Percentiles rank a stretch among this genome's conserved stretches.
Conservation (phyloP, 2,797 vertebrate genomes). For the Setipinna tenuifilis region DNA sequence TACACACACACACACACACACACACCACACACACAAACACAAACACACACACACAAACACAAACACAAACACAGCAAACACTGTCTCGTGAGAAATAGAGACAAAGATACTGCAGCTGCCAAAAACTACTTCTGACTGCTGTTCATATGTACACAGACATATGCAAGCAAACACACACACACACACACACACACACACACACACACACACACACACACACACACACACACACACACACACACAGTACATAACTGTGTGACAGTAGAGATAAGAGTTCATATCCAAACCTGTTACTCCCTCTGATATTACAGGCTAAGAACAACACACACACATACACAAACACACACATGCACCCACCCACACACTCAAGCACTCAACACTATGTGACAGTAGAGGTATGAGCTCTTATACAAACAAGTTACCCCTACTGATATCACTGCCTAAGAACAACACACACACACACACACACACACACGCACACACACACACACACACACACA, state of each 20-base stretch:
- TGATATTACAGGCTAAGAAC: not conserved
- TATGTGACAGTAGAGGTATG: too few relatives aligned
- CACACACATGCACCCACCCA: too few relatives aligned
- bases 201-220: constrained; percentile 2
- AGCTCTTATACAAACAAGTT: too few relatives aligned
- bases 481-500: too few relatives aligned
- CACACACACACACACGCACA: too few relatives aligned
- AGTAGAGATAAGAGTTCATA: not conserved
- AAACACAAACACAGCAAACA: not conserved
- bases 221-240: not conserved
- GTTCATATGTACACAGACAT: not conserved
- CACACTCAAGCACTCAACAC: too few relatives aligned
- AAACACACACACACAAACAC: not conserved
- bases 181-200: constrained; percentile 6
- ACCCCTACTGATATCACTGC: too few relatives aligned
- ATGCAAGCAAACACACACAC: not conserved
- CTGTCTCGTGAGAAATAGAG: not conserved
- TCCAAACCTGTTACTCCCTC: not conserved
- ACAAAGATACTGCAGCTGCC: not conserved
- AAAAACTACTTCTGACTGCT: not conserved
- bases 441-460: too few relatives aligned
- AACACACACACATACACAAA: too few relatives aligned
- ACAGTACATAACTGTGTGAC: not conserved
- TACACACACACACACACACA: constrained; percentile 26
- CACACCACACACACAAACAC: not conserved